Evolutionary conservation across 2,113 vertebrate species (phyloP).

Genomic region (Chiloscyllium plagiosum): DNA sequence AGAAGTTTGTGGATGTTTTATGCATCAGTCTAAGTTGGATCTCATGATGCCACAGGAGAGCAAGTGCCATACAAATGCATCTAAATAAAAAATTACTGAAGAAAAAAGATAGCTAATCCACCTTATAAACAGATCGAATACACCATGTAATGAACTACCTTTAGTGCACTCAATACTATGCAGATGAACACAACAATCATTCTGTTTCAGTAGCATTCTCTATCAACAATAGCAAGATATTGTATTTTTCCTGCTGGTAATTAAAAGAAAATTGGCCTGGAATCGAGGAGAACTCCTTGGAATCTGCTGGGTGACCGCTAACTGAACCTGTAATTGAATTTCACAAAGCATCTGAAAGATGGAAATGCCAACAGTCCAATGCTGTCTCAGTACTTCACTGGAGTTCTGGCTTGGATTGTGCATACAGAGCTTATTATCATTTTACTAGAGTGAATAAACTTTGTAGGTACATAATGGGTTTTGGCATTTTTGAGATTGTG

Average conservation of each 20-base stretch:
- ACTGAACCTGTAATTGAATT: background rate
- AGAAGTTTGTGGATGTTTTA: background rate
- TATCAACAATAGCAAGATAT: background rate
- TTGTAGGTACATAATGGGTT: background rate
- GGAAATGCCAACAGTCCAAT: background rate
- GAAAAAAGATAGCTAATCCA: background rate
- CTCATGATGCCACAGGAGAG: background rate
- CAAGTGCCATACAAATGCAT: background rate
- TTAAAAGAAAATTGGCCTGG: background rate
- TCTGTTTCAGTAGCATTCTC: background rate
- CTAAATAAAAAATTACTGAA: background rate
- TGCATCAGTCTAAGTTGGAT: background rate
- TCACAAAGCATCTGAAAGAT: background rate
- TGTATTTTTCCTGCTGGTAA: background rate
- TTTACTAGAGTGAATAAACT: background rate
- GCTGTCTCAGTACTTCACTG: background rate
- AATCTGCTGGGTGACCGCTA: background rate
- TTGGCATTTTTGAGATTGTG: background rate
- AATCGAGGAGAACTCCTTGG: background rate
- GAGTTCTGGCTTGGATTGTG: background rate
- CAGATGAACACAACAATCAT: background rate
- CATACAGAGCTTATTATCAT: background rate
- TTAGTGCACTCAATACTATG: background rate
- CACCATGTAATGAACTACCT: background rate
- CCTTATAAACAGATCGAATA: background rate